phyloP scores from a whole-genome alignment of 2,113 vertebrate genomes.

The Spheniscus mendiculus region DNA sequence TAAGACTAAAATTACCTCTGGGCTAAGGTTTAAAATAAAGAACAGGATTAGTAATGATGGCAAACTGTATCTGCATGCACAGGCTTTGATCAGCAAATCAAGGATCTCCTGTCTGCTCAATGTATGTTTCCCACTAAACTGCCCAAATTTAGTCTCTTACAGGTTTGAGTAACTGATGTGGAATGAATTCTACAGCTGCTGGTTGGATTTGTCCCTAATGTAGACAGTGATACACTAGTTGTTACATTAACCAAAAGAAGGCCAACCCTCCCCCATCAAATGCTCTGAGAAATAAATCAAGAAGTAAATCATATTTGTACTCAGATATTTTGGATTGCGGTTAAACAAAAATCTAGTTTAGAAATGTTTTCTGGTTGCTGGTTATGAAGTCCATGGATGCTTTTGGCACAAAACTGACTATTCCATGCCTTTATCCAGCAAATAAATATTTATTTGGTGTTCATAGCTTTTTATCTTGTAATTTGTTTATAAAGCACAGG shows the following conservation, averaged over 20 bases:
- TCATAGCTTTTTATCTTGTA: background rate
- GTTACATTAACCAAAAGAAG: background rate
- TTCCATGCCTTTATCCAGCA: background rate
- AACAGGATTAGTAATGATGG: background rate
- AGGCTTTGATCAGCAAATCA: conserved; percentile 25
- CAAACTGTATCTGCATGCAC: background rate
- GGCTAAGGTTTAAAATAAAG: conserved; percentile 29
- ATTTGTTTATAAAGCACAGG: background rate
- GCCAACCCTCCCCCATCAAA: background rate
- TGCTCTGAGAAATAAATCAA: background rate
- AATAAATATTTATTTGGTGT: background rate
- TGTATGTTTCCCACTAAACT: background rate
- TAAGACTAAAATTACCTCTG: background rate
- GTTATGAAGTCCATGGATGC: background rate
- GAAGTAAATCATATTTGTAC: background rate
- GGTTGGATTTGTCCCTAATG: background rate
- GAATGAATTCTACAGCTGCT: background rate
- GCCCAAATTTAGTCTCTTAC: background rate
- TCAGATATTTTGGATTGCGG: background rate
- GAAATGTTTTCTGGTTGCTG: background rate
- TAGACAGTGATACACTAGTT: background rate
- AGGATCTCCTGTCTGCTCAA: background rate
- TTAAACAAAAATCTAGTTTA: background rate
- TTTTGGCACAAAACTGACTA: background rate
- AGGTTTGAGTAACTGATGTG: background rate